Evolutionary conservation across 2,113 vertebrate species (phyloP).

Genomic region (Propithecus coquereli): DNA sequence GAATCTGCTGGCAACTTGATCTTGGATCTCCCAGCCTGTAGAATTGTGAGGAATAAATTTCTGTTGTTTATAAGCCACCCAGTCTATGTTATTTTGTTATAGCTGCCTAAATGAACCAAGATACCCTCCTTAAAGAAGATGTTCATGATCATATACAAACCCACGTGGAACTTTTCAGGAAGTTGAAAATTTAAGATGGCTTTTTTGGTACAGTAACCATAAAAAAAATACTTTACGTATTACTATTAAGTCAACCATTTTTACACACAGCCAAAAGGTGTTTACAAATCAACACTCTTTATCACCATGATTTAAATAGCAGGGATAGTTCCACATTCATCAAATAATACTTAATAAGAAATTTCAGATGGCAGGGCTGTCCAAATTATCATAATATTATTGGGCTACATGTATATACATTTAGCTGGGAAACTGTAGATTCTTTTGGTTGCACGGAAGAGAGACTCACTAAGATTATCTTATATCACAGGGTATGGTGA

Average conservation of each 20-base stretch:
- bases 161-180: not conserved
- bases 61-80: not conserved
- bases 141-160: not conserved
- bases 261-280: not conserved
- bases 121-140: not conserved
- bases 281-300: slow-evolving; percentile 4
- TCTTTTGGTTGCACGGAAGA: not conserved
- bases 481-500: not conserved
- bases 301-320: not conserved
- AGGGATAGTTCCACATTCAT: not conserved
- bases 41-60: not conserved
- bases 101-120: not conserved
- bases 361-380: not conserved
- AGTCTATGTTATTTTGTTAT: not conserved
- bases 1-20: not conserved
- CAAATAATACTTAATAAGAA: slow-evolving; percentile 17
- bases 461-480: not conserved
- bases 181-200: not conserved
- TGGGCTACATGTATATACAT: not conserved
- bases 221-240: not conserved
- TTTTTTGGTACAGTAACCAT: not conserved
- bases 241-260: not conserved
- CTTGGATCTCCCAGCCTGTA: not conserved
- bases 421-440: not conserved
- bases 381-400: not conserved